Evolutionary conservation across 2,797 vertebrate species (phyloP).

Genomic region (Eospalax fontanierii): DNA sequence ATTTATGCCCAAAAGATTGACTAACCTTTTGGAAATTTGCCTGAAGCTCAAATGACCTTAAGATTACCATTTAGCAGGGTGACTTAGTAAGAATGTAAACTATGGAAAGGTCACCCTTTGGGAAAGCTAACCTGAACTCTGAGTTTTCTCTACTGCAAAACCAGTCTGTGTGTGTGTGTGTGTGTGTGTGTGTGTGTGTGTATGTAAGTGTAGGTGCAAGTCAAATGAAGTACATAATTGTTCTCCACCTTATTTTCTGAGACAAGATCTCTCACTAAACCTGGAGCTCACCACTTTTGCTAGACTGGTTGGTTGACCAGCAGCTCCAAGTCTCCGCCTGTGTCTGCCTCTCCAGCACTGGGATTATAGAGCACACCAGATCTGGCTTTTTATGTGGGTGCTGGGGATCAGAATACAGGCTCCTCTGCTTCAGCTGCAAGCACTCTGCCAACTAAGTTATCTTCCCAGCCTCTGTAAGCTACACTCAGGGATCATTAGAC

Average conservation of each 20-base stretch:
- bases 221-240: not conserved
- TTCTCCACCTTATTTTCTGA: not conserved
- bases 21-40: conserved; percentile 62
- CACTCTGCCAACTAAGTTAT: not conserved
- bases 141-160: conserved; percentile 41
- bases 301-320: not conserved
- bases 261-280: not conserved
- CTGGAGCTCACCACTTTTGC: not conserved
- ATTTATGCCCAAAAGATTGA: conserved; percentile 22
- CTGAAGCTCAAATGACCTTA: not conserved
- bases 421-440: not conserved
- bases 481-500: too few species aligned
- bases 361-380: not conserved
- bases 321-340: not conserved
- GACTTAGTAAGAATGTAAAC: conserved; percentile 68
- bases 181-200: not conserved
- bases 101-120: conserved; percentile 45
- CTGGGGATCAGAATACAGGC: not conserved
- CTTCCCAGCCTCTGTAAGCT: not conserved
- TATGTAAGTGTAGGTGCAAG: not conserved
- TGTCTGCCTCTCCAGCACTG: not conserved
- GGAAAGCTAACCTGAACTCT: conserved; percentile 57
- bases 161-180: not conserved
- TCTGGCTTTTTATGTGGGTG: not conserved
- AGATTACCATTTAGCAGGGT: conserved; percentile 43